Conservation (phyloP, 1,140 invertebrate species). For the Zaprionus kolodkinae region DNA sequence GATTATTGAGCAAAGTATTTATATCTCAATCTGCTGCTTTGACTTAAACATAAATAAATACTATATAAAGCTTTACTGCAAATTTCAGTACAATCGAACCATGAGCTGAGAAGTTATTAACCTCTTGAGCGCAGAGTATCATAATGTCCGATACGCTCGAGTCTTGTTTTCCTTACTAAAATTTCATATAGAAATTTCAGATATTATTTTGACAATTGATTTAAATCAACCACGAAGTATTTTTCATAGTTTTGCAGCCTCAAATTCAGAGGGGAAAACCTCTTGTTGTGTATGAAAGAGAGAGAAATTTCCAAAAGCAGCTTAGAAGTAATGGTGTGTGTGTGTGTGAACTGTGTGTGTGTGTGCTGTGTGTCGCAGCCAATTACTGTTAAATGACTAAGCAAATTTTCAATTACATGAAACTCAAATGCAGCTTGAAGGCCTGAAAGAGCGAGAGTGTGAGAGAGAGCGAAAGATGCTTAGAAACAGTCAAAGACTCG, state of each 20-base stretch:
- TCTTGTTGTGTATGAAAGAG: background rate
- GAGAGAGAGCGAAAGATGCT: constrained; percentile 2
- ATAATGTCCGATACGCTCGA: no score
- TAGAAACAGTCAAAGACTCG: background rate
- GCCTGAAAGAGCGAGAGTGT: constrained; percentile 4
- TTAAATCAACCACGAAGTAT: background rate
- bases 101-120: no score
- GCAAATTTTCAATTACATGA: constrained; percentile 43
- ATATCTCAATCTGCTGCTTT: no score
- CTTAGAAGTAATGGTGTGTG: background rate
- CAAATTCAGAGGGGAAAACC: no score
- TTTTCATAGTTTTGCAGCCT: background rate
- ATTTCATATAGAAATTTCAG: no score
- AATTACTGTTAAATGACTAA: constrained; percentile 34
- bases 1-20: no score
- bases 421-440: background rate
- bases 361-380: constrained; percentile 17
- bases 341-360: constrained; percentile 1
- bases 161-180: no score
- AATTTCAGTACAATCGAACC: no score
- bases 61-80: no score
- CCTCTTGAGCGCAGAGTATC: no score
- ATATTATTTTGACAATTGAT: background rate
- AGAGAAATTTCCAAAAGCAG: constrained; percentile 11
- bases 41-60: no score